Conservation (phyloP, 2,888 invertebrate species). For the Glyphotaelius pellucidus region DNA sequence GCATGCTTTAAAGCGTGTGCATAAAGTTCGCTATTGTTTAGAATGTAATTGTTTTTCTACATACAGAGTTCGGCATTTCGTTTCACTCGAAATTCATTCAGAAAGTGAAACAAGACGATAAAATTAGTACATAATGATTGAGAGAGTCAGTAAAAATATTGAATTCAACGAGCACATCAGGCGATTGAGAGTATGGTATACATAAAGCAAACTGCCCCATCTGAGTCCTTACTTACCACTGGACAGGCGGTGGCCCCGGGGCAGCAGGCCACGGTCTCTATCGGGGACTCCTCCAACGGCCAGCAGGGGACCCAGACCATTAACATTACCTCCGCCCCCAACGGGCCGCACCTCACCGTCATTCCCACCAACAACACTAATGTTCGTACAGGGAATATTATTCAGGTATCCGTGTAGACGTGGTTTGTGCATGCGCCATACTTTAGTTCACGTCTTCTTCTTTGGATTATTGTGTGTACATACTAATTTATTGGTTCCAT, state of each 20-base stretch:
- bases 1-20: no score
- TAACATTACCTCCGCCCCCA: conserved; percentile 82
- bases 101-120: no score
- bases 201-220: not conserved
- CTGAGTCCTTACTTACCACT: not conserved
- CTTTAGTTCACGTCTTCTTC: not conserved
- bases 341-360: conserved; percentile 90
- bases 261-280: conserved; percentile 71
- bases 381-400: conserved; percentile 72
- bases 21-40: no score
- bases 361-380: conserved; percentile 84
- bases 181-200: not conserved
- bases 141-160: no score
- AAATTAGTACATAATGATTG: no score
- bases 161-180: no score
- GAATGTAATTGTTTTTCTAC: no score
- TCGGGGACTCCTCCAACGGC: conserved; percentile 64
- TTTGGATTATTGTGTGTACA: not conserved
- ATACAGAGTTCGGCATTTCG: no score
- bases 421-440: conserved; percentile 42
- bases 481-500: no score
- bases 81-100: no score
- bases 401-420: conserved; percentile 70
- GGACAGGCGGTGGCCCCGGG: conserved; percentile 48
- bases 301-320: conserved; percentile 79